A percentile compares a stretch with the other conserved stretches of the same genome.
These are phyloP conservation scores for Clarias laeviceps DNA, from an alignment of 2,797 vertebrate species.

Conservation along the genomic window DNA sequence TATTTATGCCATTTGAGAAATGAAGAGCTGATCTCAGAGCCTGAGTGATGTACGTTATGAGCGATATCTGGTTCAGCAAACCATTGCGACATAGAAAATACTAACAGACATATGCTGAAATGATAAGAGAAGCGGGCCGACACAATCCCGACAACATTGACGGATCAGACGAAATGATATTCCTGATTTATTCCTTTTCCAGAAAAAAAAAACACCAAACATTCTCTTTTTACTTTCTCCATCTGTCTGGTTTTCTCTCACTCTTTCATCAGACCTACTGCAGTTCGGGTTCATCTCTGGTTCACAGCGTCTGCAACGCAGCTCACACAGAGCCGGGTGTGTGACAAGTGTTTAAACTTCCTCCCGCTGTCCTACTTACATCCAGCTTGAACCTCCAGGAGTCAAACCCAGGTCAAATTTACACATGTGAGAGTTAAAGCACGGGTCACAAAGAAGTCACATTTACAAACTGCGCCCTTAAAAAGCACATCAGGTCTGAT, in stretches of 20 bases:
- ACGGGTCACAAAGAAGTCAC: slow-evolving; percentile 17
- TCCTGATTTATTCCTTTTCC: slow-evolving; percentile 13
- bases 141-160: slow-evolving; percentile 5
- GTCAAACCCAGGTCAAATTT: slow-evolving; percentile 32
- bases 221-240: slow-evolving; percentile 15
- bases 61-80: background rate
- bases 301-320: slow-evolving; percentile 27
- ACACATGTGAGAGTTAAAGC: slow-evolving; percentile 18
- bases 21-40: background rate
- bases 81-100: background rate
- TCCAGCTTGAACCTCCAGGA: slow-evolving; percentile 5
- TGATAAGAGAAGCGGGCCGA: background rate
- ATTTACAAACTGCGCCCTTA: background rate
- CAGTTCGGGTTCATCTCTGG: slow-evolving; percentile 37
- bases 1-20: background rate
- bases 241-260: slow-evolving; percentile 35
- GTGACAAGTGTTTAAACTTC: slow-evolving; percentile 32
- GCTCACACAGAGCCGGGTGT: slow-evolving; percentile 7
- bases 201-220: background rate
- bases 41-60: background rate
- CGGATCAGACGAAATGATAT: background rate
- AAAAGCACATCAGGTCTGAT: background rate
- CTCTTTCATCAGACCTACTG: slow-evolving; percentile 37
- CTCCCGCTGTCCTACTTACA: slow-evolving; percentile 28
- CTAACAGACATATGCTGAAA: background rate